These are phyloP conservation scores for Dexiosoma caninum DNA, from an alignment of 2,888 invertebrate species.

Conservation along the genomic window DNA sequence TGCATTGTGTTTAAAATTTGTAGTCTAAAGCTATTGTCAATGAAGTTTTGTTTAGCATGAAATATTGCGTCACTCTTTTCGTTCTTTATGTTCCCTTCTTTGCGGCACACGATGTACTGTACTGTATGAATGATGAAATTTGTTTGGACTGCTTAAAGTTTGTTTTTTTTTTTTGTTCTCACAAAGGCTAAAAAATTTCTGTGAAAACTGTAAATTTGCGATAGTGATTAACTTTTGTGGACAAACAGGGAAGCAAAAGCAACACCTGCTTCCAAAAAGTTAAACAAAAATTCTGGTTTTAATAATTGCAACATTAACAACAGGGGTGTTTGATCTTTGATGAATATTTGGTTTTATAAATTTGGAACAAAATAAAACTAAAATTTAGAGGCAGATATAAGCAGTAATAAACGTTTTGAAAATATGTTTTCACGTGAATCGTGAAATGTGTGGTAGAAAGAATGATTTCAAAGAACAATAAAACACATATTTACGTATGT, in stretches of 20 bases:
- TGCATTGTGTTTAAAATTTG: constrained; percentile 16
- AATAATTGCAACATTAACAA: neutral
- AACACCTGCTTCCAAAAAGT: neutral
- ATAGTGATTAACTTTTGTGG: neutral
- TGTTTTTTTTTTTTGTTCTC: neutral
- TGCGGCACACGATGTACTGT: neutral
- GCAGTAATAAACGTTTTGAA: no score
- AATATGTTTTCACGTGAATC: no score
- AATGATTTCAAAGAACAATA: no score
- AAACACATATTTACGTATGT: no score
- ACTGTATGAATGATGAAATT: neutral
- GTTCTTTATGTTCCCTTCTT: no score
- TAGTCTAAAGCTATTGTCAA: constrained; percentile 2
- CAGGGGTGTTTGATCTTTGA: neutral
- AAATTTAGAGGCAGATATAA: neutral
- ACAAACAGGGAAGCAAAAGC: neutral
- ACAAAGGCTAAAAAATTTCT: neutral
- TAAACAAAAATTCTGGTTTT: neutral
- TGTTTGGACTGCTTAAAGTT: no score
- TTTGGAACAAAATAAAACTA: neutral
- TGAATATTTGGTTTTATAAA: neutral
- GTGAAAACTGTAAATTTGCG: neutral
- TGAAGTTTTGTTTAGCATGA: constrained; percentile 15
- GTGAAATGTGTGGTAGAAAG: no score
- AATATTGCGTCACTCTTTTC: constrained; percentile 34